These are phyloP conservation scores for Neuroscelio doddi DNA, from an alignment of 2,888 invertebrate genomes.

Conservation along the genomic window DNA sequence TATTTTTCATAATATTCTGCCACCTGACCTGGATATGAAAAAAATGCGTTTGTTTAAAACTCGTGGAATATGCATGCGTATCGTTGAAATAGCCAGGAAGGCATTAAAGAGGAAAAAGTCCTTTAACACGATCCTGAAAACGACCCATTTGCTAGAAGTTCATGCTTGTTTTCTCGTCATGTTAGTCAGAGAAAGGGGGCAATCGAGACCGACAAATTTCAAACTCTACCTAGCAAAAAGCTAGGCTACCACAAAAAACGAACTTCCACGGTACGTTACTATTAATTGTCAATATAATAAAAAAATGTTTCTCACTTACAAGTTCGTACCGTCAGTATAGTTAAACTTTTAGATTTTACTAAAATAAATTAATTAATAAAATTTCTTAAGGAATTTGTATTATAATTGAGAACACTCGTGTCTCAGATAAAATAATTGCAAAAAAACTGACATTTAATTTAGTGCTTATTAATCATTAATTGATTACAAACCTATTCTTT, in stretches of 20 bases:
- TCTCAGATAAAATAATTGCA: background rate
- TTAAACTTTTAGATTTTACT: conserved; percentile 17
- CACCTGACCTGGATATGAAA: too few relatives aligned
- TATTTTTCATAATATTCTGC: too few relatives aligned
- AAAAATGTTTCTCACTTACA: background rate
- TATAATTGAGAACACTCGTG: too few relatives aligned
- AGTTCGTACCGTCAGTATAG: background rate
- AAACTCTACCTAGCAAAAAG: conserved; percentile 25
- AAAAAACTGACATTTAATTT: too few relatives aligned
- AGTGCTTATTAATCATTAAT: too few relatives aligned
- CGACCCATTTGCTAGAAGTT: conserved; percentile 23
- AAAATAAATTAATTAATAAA: conserved; percentile 18
- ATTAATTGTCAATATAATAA: conserved; percentile 34
- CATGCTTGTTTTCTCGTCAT: conserved; percentile 22
- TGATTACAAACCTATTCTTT: too few relatives aligned
- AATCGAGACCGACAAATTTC: conserved; percentile 29
- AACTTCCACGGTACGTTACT: conserved; percentile 17
- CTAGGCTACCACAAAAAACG: conserved; percentile 5
- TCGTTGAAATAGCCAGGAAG: conserved; percentile 28
- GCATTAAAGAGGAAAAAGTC: conserved; percentile 29
- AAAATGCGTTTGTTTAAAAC: background rate
- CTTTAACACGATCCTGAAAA: conserved; percentile 32
- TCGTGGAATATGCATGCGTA: conserved; percentile 27
- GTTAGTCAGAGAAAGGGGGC: conserved; percentile 16
- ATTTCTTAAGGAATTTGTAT: background rate